phyloP scores from a whole-genome alignment of 2,888 invertebrate species.

The Zele albiditarsus region DNA sequence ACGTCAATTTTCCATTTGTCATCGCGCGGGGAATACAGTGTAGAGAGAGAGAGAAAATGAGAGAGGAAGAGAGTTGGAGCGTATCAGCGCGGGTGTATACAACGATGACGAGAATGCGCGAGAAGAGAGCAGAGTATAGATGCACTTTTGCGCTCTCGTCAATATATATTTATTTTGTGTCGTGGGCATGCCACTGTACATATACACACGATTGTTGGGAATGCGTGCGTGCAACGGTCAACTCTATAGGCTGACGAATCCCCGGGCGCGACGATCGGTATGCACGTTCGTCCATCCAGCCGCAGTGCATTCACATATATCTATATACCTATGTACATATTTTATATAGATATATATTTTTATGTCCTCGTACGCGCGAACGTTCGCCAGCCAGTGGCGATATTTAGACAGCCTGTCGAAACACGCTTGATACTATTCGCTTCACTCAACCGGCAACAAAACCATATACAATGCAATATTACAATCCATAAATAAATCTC shows the following conservation, averaged over 20 bases:
- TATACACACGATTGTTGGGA: constrained; percentile 43
- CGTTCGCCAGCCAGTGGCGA: constrained; percentile 57
- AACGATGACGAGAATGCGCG: not conserved
- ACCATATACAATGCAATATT: constrained; percentile 29
- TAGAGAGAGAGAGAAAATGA: constrained; percentile 21
- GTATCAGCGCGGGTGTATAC: not conserved
- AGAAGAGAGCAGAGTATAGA: not conserved
- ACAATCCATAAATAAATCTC: constrained; percentile 10
- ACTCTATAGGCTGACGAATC: constrained; percentile 40
- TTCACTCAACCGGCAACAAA: constrained; percentile 30
- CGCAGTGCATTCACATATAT: constrained; percentile 6
- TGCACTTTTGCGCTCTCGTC: constrained; percentile 11
- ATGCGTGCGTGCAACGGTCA: constrained; percentile 38
- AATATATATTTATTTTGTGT: constrained; percentile 33
- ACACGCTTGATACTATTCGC: constrained; percentile 23
- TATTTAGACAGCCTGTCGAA: constrained; percentile 68
- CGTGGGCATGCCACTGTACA: constrained; percentile 27
- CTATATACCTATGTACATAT: constrained; percentile 44
- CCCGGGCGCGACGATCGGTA: constrained; percentile 45
- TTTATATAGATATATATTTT: constrained; percentile 47
- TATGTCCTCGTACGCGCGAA: constrained; percentile 50
- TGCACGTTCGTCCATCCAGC: constrained; percentile 45
- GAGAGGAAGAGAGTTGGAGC: not conserved
- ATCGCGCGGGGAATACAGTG: constrained; percentile 43
- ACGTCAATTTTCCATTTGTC: constrained; percentile 54